A percentile compares a stretch with the other conserved stretches of the same genome.
These are phyloP conservation scores for Bradypodion ventrale DNA, from an alignment of 2,797 vertebrate genomes.

Conservation along the genomic window DNA sequence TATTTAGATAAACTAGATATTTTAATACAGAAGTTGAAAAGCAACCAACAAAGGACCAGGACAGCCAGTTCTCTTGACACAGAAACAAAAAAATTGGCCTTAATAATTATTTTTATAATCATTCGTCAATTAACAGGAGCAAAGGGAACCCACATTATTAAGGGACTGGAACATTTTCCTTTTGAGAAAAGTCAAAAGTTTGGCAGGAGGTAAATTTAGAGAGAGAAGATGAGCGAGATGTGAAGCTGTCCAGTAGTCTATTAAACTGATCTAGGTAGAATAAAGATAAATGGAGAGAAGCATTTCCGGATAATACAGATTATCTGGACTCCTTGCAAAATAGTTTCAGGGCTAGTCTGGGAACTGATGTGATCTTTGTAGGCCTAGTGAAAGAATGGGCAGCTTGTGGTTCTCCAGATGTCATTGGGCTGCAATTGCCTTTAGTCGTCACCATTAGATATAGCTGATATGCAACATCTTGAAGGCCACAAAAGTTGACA, in stretches of 20 bases:
- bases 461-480: not conserved
- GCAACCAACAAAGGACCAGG: not conserved
- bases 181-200: not conserved
- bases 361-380: not conserved
- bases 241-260: no score
- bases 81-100: not conserved
- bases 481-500: no score
- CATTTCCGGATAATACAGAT: not conserved
- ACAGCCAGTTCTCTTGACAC: not conserved
- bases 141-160: not conserved
- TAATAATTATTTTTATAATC: not conserved
- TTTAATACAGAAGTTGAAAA: slow-evolving; percentile 17
- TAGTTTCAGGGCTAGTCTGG: not conserved
- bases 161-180: not conserved
- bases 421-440: not conserved
- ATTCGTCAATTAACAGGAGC: not conserved
- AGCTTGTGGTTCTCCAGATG: not conserved
- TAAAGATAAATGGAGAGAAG: not conserved
- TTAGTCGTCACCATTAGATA: not conserved
- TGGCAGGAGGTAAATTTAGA: not conserved
- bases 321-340: not conserved
- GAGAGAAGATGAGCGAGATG: not conserved
- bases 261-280: no score
- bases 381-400: not conserved
- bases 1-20: no score